These are phyloP conservation scores for Xestobium rufovillosum DNA, from an alignment of 2,888 invertebrate genomes.

Conservation along the genomic window DNA sequence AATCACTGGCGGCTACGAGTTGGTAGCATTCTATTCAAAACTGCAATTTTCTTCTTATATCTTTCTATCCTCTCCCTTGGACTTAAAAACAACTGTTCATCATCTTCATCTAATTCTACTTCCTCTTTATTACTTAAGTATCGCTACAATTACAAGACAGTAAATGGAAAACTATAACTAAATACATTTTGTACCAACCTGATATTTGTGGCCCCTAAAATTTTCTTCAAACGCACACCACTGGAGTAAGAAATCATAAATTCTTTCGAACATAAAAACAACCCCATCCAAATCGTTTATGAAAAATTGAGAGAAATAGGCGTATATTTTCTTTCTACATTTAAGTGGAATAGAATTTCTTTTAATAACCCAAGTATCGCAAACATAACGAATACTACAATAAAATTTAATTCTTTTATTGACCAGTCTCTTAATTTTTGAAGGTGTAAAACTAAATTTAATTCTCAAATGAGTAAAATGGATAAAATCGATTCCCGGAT, in stretches of 20 bases:
- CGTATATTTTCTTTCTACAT: slow-evolving; percentile 19
- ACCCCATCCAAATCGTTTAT: slow-evolving; percentile 21
- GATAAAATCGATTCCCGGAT: slow-evolving; percentile 22
- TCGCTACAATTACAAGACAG: slow-evolving; percentile 21
- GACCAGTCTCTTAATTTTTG: slow-evolving; percentile 20
- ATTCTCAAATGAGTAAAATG: slow-evolving; percentile 25
- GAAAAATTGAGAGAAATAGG: too few species aligned
- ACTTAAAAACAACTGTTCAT: slow-evolving; percentile 27
- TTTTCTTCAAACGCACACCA: slow-evolving; percentile 25
- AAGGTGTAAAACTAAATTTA: slow-evolving; percentile 27
- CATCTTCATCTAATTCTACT: slow-evolving; percentile 24
- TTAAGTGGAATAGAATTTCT: slow-evolving; percentile 25
- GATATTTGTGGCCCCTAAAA: slow-evolving; percentile 21
- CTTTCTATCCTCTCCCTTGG: slow-evolving; percentile 21
- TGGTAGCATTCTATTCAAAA: slow-evolving; percentile 19
- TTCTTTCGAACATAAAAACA: slow-evolving; percentile 14
- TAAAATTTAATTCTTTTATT: slow-evolving; percentile 22
- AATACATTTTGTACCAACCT: slow-evolving; percentile 18
- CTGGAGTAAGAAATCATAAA: slow-evolving; percentile 21
- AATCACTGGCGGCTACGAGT: slow-evolving; percentile 36
- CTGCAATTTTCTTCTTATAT: slow-evolving; percentile 17
- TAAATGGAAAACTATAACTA: slow-evolving; percentile 5
- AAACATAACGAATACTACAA: slow-evolving; percentile 22
- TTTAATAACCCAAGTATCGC: slow-evolving; percentile 25
- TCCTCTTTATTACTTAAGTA: slow-evolving; percentile 22